A percentile compares a stretch with the other conserved stretches of the same genome.
phyloP scores from a whole-genome alignment of 92 coral and sea anemone genomes.

The Parazoanthus atlanticus region DNA sequence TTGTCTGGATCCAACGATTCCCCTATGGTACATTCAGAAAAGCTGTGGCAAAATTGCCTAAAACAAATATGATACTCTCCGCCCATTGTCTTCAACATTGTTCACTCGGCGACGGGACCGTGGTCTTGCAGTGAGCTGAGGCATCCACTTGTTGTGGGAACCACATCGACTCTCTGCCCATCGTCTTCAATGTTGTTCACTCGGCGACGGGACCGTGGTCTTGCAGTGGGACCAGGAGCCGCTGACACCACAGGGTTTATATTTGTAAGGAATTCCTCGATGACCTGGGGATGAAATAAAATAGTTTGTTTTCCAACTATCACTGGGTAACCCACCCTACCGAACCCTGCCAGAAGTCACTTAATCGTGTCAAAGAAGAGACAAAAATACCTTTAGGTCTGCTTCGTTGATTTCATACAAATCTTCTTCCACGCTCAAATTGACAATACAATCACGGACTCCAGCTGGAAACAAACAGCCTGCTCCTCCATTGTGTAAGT shows the following conservation, averaged over 20 bases:
- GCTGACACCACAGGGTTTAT: slow-evolving; percentile 14
- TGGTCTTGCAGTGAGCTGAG: slow-evolving; percentile 19
- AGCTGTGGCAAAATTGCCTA: neutral
- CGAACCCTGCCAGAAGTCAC: neutral
- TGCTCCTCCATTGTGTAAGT: slow-evolving; percentile 12
- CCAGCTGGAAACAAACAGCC: slow-evolving; percentile 19
- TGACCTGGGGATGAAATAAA: slow-evolving; percentile 9
- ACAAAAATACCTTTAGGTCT: slow-evolving; percentile 3
- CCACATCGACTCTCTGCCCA: slow-evolving; percentile 27
- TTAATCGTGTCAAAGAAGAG: neutral
- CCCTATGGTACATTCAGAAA: too few relatives aligned
- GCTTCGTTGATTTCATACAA: neutral
- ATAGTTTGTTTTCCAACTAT: slow-evolving; percentile 13
- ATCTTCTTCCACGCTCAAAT: slow-evolving; percentile 1
- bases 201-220: slow-evolving; percentile 13
- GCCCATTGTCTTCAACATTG: slow-evolving; percentile 7
- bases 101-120: slow-evolving; percentile 6
- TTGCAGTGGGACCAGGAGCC: neutral
- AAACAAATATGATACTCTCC: slow-evolving; percentile 14
- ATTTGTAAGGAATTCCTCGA: slow-evolving; percentile 11
- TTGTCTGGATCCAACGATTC: neutral
- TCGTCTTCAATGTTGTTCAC: slow-evolving; percentile 14
- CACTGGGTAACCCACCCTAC: slow-evolving; percentile 7
- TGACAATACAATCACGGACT: slow-evolving; percentile 10
- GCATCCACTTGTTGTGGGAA: slow-evolving; percentile 20